Percentiles rank a stretch among this genome's conserved stretches.
Evolutionary conservation across 2,888 invertebrate species (phyloP).

Genomic region (Helicoverpa assulta): DNA sequence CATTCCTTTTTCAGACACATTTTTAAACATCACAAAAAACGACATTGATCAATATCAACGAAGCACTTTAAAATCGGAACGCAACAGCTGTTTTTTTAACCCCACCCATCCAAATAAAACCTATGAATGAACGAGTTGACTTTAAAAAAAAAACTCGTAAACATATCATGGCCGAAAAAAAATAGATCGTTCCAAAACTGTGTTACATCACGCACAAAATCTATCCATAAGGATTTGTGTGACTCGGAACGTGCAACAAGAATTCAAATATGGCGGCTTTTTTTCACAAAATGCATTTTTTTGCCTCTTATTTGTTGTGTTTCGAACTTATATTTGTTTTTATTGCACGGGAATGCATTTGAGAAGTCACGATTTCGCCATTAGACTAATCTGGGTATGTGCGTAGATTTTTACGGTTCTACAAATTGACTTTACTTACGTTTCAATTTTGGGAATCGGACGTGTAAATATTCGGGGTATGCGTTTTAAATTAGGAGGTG

Average conservation of each 20-base stretch:
- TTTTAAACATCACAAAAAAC: background rate
- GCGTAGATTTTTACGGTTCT: slow-evolving; percentile 62
- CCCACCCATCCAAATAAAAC: slow-evolving; percentile 44
- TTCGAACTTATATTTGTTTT: slow-evolving; percentile 86
- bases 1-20: background rate
- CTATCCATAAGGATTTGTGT: slow-evolving; percentile 87
- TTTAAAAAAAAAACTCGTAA: slow-evolving; percentile 61
- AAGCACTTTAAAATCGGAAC: slow-evolving; percentile 4
- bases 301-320: slow-evolving; percentile 84
- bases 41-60: too few relatives aligned
- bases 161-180: slow-evolving; percentile 58
- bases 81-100: slow-evolving; percentile 56
- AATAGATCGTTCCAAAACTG: slow-evolving; percentile 65
- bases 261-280: slow-evolving; percentile 73
- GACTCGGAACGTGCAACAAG: slow-evolving; percentile 79
- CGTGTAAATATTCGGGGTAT: slow-evolving; percentile 51
- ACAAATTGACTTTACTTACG: slow-evolving; percentile 43
- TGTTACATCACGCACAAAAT: slow-evolving; percentile 85
- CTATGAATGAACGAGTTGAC: slow-evolving; percentile 57
- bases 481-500: slow-evolving; percentile 22
- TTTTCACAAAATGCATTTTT: slow-evolving; percentile 69
- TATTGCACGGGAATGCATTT: slow-evolving; percentile 85
- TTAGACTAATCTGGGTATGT: slow-evolving; percentile 76
- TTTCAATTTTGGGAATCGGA: slow-evolving; percentile 35
- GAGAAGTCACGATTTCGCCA: slow-evolving; percentile 85